phyloP scores from a whole-genome alignment of 2,888 invertebrate species.

The Leucophenga maculata region DNA sequence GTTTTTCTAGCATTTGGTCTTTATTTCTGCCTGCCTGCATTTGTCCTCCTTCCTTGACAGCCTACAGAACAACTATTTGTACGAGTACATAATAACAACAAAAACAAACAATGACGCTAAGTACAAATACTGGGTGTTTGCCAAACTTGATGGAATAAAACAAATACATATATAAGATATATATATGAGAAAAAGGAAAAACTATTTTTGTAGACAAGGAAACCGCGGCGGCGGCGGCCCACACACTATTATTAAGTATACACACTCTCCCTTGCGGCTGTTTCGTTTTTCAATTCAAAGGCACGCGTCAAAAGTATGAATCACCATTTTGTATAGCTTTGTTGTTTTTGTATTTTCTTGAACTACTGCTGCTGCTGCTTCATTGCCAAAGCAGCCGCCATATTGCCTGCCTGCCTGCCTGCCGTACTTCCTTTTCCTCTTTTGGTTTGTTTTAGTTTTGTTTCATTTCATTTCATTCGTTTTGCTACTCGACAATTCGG shows the following conservation, averaged over 20 bases:
- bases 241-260: neutral
- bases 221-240: neutral
- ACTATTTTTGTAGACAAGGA: neutral
- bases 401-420: slow-evolving; percentile 21
- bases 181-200: neutral
- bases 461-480: neutral
- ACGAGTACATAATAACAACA: too few species aligned
- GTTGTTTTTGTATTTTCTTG: neutral
- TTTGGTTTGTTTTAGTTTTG: neutral
- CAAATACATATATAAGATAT: too few species aligned
- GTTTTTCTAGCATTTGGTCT: too few species aligned
- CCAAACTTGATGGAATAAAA: slow-evolving; percentile 9
- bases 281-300: neutral
- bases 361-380: neutral
- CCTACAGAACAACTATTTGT: neutral
- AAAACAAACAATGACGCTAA: neutral
- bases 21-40: too few species aligned
- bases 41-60: too few species aligned
- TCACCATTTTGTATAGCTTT: slow-evolving; percentile 19
- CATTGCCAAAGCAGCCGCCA: slow-evolving; percentile 7
- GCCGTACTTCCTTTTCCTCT: slow-evolving; percentile 16
- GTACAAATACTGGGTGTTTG: neutral
- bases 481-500: slow-evolving; percentile 11
- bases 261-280: too few species aligned
- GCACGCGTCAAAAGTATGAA: slow-evolving; percentile 20